These are phyloP conservation scores for Nothoprocta perdicaria DNA, from an alignment of 2,113 vertebrate species.

Conservation along the genomic window DNA sequence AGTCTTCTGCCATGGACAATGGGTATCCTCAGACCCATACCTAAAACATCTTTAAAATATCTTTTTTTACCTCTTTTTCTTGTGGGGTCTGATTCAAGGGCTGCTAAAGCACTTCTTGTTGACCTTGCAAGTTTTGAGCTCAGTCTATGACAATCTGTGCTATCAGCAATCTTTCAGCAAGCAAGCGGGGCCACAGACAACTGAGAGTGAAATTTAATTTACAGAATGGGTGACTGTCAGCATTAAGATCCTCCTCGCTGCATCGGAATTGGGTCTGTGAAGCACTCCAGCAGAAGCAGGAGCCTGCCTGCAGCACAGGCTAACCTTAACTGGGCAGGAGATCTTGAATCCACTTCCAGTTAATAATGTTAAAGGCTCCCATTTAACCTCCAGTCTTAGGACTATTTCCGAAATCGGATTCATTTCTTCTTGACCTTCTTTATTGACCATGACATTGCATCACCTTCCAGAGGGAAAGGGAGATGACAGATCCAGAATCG, in stretches of 20 bases:
- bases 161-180: neutral
- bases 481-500: neutral
- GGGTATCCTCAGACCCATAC: neutral
- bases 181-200: fast-evolving
- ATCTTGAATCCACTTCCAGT: neutral
- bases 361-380: neutral
- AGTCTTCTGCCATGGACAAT: fast-evolving
- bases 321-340: fast-evolving
- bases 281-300: fast-evolving
- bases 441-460: fast-evolving
- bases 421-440: neutral
- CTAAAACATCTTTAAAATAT: neutral
- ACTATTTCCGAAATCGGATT: neutral
- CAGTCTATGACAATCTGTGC: neutral
- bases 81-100: neutral
- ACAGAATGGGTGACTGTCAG: slow-evolving; percentile 21
- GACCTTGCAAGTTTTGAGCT: neutral
- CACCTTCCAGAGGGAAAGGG: neutral
- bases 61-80: no score
- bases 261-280: neutral
- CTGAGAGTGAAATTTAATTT: slow-evolving; percentile 29
- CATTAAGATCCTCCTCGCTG: fast-evolving
- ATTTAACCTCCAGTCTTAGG: neutral
- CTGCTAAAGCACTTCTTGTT: neutral
- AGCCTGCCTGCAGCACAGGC: fast-evolving